Evolutionary conservation across 1,140 invertebrate species (phyloP).

Genomic region (Eriosoma lanigerum): DNA sequence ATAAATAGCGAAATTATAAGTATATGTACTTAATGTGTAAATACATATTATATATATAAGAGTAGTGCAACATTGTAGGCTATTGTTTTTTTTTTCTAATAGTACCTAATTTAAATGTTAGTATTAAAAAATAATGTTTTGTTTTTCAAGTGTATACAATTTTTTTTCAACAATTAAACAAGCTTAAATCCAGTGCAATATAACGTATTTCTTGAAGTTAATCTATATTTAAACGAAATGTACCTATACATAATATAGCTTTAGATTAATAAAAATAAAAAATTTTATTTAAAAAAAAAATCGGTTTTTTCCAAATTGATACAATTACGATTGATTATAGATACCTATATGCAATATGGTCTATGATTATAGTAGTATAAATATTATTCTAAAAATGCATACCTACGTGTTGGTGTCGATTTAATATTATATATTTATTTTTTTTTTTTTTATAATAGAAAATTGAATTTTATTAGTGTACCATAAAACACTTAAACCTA

Average conservation of each 20-base stretch:
- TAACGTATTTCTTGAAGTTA: conserved; percentile 35
- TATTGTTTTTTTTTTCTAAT: conserved; percentile 36
- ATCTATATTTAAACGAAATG: too few relatives aligned
- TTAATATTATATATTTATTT: not conserved
- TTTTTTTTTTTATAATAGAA: not conserved
- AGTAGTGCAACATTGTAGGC: conserved; percentile 38
- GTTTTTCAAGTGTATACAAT: conserved; percentile 47
- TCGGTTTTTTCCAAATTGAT: too few relatives aligned
- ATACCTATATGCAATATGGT: too few relatives aligned
- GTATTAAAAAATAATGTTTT: conserved; percentile 43
- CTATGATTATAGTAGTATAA: too few relatives aligned
- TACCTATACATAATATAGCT: too few relatives aligned
- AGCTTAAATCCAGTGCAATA: conserved; percentile 50
- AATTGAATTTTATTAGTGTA: too few relatives aligned
- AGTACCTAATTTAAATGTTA: conserved; percentile 28
- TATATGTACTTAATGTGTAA: conserved; percentile 38
- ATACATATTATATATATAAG: conserved; percentile 23
- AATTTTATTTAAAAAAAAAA: too few relatives aligned
- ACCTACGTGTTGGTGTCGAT: not conserved
- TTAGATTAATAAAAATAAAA: too few relatives aligned
- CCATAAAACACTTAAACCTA: not conserved
- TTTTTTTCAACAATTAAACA: conserved; percentile 43
- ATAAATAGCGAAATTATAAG: conserved; percentile 33
- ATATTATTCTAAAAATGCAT: too few relatives aligned
- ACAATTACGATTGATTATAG: too few relatives aligned